Base-by-base conservation (phyloP, 2,797 vertebrate species). In the Pristis pectinata region DNA sequence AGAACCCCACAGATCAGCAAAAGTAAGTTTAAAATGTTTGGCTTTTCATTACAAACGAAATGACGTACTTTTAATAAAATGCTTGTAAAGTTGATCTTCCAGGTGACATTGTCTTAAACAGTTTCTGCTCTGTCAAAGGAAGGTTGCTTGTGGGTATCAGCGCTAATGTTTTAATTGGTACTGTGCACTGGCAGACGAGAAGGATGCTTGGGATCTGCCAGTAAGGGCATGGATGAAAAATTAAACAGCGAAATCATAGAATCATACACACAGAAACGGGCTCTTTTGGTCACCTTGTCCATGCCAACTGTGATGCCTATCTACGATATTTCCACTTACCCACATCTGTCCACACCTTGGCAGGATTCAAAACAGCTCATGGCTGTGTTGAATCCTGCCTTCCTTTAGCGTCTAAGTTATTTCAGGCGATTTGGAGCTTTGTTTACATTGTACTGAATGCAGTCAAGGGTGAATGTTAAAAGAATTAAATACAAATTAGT, bases 1-100 rank as follows among this genome's bases (percentile, higher is more conserved):
- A 99, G 96, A 99, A 99, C 95, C 99, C 99, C 82, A 98, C 98
- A 95, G 99, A 99, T 97, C 99, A 99, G 97, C 99, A 99, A 95
- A 99, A 98, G 99, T 99, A 96, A 96, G 96, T 96, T 91, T 24
- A 70, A n/a, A 87, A 59, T 87, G 30, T 3, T 59, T 87, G 27
- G 27, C 27, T 87, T 87, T 59, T 87, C 53, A 87, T 87, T 87
- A 34, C 11, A 70, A 70, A 70, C 70, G 67, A 24, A 70, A 15
- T 15, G 22, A 70, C 24, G 67, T 70, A 49, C 10, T 56, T 17
- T 59, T 61, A 61, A 59, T 59, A 56, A 89, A n/a, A 89, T 89
- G 53, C 56, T 89, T 59, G 1, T 37, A 19, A 89, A n/a, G 2
- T 59, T 89, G 34, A 34, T n/a, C 85, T n/a, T n/a, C 1, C 61